Conservation (phyloP, 1,140 invertebrate species). For the Bradysia coprophila region DNA sequence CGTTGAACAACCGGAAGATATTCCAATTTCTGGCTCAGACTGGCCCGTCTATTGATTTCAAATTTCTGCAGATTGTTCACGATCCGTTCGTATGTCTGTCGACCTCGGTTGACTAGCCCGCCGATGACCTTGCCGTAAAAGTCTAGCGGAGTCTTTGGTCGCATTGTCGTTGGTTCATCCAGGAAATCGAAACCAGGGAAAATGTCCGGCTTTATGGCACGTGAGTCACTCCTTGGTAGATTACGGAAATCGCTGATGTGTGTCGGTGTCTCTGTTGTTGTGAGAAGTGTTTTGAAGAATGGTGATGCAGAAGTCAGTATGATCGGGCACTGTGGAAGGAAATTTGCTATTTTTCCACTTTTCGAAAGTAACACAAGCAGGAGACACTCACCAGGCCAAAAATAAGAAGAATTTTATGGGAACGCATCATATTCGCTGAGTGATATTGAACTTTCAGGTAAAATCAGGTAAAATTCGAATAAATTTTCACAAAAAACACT, state of each 20-base stretch:
- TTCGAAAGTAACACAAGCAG: no score
- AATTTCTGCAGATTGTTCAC: background rate
- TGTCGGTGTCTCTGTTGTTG: background rate
- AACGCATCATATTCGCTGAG: no score
- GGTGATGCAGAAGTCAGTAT: no score
- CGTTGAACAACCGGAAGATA: background rate
- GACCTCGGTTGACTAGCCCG: background rate
- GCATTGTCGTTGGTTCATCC: background rate
- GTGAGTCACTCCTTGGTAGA: background rate
- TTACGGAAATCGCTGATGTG: constrained; percentile 1
- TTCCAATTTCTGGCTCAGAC: background rate
- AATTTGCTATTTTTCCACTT: no score
- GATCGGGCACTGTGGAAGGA: no score
- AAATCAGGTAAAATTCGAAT: no score
- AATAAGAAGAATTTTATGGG: no score
- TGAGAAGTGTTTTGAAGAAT: background rate
- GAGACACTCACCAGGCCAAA: no score
- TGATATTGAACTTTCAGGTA: no score
- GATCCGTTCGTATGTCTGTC: background rate
- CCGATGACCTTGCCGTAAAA: background rate
- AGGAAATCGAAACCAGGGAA: constrained; percentile 1
- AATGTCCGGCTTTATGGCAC: background rate
- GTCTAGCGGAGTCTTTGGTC: background rate
- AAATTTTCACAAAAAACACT: no score
- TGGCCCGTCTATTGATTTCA: background rate